phyloP scores from a whole-genome alignment of 1,140 invertebrate genomes.

The Sipha flava region DNA sequence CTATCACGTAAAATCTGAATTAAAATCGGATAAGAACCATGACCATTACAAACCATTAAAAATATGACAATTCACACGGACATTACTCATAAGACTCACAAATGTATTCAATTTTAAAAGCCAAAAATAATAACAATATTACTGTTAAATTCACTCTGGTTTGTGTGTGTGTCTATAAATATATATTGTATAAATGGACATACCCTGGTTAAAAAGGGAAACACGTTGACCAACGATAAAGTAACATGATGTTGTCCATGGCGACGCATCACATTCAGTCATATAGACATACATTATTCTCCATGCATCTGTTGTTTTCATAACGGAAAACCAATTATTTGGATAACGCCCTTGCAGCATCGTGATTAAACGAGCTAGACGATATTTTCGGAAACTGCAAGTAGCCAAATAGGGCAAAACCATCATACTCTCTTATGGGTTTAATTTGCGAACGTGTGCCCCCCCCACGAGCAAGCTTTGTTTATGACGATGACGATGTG shows the following conservation, averaged over 20 bases:
- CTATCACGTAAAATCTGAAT: no score
- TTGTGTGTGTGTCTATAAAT: neutral
- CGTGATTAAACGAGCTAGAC: neutral
- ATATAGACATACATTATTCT: slow-evolving; percentile 5
- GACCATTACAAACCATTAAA: no score
- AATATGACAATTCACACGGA: no score
- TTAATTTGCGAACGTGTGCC: neutral
- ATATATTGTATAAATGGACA: neutral
- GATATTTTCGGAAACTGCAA: neutral
- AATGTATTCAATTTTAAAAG: no score
- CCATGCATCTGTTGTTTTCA: slow-evolving; percentile 20
- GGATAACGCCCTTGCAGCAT: neutral
- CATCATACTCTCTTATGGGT: neutral
- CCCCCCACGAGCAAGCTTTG: neutral
- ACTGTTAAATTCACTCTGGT: neutral
- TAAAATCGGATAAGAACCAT: no score
- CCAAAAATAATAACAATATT: no score
- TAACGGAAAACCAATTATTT: slow-evolving; percentile 24
- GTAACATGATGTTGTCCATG: neutral
- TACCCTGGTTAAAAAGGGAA: neutral
- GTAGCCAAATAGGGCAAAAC: neutral
- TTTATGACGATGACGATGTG: no score
- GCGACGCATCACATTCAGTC: neutral
- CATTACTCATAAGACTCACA: no score
- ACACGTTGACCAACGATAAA: neutral